These are phyloP conservation scores for Hormaphis cornu DNA, from an alignment of 1,140 invertebrate genomes.

Conservation along the genomic window DNA sequence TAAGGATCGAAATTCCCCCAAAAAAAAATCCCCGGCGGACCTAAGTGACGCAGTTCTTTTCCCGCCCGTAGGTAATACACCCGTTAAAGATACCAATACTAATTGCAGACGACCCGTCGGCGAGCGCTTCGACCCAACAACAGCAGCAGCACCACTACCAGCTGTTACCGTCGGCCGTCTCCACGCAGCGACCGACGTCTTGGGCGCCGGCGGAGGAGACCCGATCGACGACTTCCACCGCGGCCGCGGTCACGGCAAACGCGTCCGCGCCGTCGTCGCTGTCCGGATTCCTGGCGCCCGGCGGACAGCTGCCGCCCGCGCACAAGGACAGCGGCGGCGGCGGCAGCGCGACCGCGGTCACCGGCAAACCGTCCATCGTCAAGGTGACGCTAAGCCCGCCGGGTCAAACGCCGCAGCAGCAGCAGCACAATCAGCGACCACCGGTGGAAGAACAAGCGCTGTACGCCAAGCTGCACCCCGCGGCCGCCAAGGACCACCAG, in stretches of 20 bases:
- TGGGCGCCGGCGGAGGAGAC: neutral
- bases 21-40: too few relatives aligned
- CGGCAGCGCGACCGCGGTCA: constrained; percentile 33
- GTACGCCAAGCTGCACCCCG: constrained; percentile 35
- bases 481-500: constrained; percentile 42
- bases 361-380: constrained; percentile 52
- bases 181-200: constrained; percentile 40
- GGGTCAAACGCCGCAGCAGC: neutral
- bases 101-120: neutral
- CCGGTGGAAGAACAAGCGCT: constrained; percentile 36
- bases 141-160: constrained; percentile 45
- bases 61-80: neutral
- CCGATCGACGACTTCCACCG: constrained; percentile 41
- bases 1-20: too few relatives aligned
- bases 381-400: constrained; percentile 49
- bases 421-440: constrained; percentile 38
- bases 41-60: too few relatives aligned
- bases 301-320: constrained; percentile 47
- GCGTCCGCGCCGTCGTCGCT: constrained; percentile 41
- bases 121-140: constrained; percentile 41
- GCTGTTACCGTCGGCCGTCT: constrained; percentile 1
- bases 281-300: constrained; percentile 50
- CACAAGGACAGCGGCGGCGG: neutral
- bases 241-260: constrained; percentile 52
- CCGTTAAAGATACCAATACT: neutral